These are phyloP conservation scores for Polydrusus cervinus DNA, from an alignment of 2,888 invertebrate genomes.

Conservation along the genomic window DNA sequence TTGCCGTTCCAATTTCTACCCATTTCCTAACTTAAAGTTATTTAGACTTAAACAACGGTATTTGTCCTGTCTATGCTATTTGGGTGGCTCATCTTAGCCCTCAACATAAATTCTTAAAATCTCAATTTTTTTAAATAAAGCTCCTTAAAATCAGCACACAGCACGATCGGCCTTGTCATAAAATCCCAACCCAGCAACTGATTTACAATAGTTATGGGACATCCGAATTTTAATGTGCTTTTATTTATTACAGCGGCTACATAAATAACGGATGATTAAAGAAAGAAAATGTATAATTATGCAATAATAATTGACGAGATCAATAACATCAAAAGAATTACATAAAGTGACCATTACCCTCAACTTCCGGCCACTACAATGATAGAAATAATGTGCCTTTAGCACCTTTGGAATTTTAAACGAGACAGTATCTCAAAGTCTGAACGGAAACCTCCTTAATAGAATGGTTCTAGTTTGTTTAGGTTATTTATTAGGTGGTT, in stretches of 20 bases:
- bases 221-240: neutral
- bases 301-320: constrained; percentile 9
- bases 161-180: no score
- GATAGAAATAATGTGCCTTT: neutral
- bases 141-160: no score
- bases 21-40: no score
- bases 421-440: neutral
- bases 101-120: no score
- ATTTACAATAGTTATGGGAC: neutral
- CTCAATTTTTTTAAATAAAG: no score
- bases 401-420: constrained; percentile 14
- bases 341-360: constrained; percentile 27
- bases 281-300: neutral
- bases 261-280: neutral
- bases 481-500: neutral
- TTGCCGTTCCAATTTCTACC: no score
- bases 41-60: no score
- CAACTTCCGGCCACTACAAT: constrained; percentile 24
- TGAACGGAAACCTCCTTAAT: neutral
- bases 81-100: no score
- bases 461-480: neutral
- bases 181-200: no score
- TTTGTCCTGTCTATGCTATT: no score
- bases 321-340: constrained; percentile 22
- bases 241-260: neutral